A percentile compares a stretch with the other conserved stretches of the same genome.
These are phyloP conservation scores for Drosophila acutilabella DNA, from an alignment of 2,888 invertebrate genomes.

Conservation along the genomic window DNA sequence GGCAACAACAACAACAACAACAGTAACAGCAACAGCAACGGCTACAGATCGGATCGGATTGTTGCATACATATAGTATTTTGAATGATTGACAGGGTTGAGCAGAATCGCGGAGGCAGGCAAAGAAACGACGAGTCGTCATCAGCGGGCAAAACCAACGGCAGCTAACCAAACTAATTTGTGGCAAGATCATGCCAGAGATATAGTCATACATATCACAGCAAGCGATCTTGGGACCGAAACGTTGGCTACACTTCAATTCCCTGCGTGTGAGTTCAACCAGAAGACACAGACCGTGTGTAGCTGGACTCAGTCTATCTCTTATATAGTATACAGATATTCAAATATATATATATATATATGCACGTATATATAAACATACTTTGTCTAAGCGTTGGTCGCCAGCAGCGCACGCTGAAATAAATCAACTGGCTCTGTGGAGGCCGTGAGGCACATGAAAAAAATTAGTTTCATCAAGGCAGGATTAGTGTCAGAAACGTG, in stretches of 20 bases:
- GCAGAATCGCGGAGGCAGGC: slow-evolving; percentile 42
- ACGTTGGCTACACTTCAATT: slow-evolving; percentile 52
- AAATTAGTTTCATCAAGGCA: slow-evolving; percentile 85
- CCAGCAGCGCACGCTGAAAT: slow-evolving; percentile 82
- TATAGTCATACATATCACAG: slow-evolving; percentile 79
- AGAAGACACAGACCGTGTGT: slow-evolving; percentile 58
- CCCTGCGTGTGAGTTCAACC: slow-evolving; percentile 73
- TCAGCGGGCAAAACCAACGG: slow-evolving; percentile 48
- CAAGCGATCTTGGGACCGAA: slow-evolving; percentile 64
- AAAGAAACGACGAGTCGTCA: slow-evolving; percentile 23
- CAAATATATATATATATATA: slow-evolving; percentile 20
- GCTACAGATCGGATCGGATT: slow-evolving; percentile 25
- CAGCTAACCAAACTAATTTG: slow-evolving; percentile 81
- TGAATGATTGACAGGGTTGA: slow-evolving; percentile 57
- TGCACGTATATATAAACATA: slow-evolving; percentile 45
- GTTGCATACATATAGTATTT: slow-evolving; percentile 45
- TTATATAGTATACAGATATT: slow-evolving; percentile 36
- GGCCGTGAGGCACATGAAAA: slow-evolving; percentile 77
- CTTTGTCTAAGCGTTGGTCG: slow-evolving; percentile 79
- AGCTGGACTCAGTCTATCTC: slow-evolving; percentile 25
- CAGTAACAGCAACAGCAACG: slow-evolving; percentile 16
- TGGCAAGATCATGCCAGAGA: slow-evolving; percentile 80
- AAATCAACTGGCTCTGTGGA: slow-evolving; percentile 81
- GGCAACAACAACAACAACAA: slow-evolving; percentile 14
- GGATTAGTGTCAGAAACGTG: slow-evolving; percentile 86